Conservation (phyloP, 2,888 invertebrate species). For the Dione juno region DNA sequence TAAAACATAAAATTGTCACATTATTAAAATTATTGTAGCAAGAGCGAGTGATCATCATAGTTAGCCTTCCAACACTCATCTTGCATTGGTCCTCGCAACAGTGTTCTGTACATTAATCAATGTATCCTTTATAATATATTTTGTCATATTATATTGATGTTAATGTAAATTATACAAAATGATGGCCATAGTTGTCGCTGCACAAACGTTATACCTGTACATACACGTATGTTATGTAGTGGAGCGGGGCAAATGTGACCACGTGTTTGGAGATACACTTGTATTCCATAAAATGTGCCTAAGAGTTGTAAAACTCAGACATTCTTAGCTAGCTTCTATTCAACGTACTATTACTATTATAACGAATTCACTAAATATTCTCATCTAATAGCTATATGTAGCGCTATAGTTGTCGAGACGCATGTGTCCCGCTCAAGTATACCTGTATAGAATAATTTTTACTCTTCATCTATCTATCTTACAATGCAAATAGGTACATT, state of each 20-base stretch:
- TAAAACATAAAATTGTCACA: conserved; percentile 13
- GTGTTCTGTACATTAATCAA: conserved; percentile 39
- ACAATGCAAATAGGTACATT: conserved; percentile 36
- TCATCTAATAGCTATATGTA: conserved; percentile 46
- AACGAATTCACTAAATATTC: conserved; percentile 44
- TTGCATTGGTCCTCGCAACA: conserved; percentile 38
- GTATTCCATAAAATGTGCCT: conserved; percentile 75
- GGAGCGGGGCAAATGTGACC: conserved; percentile 70
- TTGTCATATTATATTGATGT: conserved; percentile 31
- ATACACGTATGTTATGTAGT: conserved; percentile 66
- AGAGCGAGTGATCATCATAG: conserved; percentile 29
- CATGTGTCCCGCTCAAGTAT: conserved; percentile 70
- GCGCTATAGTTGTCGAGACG: conserved; percentile 51
- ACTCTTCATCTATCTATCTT: conserved; percentile 58
- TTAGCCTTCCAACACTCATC: conserved; percentile 39
- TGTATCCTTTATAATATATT: conserved; percentile 45
- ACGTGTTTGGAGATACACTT: conserved; percentile 49
- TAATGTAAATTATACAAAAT: conserved; percentile 37
- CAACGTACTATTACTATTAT: conserved; percentile 41
- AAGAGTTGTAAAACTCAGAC: conserved; percentile 67
- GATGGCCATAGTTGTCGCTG: conserved; percentile 44
- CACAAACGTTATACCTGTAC: conserved; percentile 60
- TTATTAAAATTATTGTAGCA: not conserved
- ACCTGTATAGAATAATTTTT: conserved; percentile 60
- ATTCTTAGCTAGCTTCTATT: conserved; percentile 62